Evolutionary conservation across 2,888 invertebrate genomes (phyloP), one percentile per base, ranked within the genome.

Genomic region (Chrysolina americana): DNA sequence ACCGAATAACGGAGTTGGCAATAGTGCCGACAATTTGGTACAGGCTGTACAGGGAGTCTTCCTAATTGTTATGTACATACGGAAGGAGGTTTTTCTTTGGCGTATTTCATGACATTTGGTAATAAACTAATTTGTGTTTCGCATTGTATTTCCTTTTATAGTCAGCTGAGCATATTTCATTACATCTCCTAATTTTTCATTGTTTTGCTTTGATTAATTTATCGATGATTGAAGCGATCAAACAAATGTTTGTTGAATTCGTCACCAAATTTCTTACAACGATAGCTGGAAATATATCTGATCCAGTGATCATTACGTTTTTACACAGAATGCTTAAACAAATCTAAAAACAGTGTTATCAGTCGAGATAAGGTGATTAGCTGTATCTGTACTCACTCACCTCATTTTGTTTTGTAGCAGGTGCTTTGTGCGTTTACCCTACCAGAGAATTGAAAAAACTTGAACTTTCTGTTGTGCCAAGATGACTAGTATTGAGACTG

Each of bases 401-500:
- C 80, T 83, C 80, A 80, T 80, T 82, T 76, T 65, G 72, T 74
- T 78, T 41, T 68, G 73, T 41, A 66, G 70, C 81, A 81, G 78
- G 81, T 81, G 78, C 66, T 68, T 56, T 21, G 68, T 76, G 70
- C 28, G 66, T 70, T n/a, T 68, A 71, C 56, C 53, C 59, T 23
- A 41, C 50, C 72, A 64, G 64, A 66, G n/a, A 41, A 53, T 63
- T 8, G 6, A 70, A 68, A 70, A 15, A 41, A 17, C 41, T 17
- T 53, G 62, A 44, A 17, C 19, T 23, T n/a, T 21, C 56, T n/a
- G 19, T 65, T 65, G 74, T 74, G 70, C 74, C 65, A 93, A 89
- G 89, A 95, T 95, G 95, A 94, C 94, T 87, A 94, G 94, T 78
- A 91, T 95, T 75, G 93, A 94, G 87, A 95, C 94, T 63, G 93